phyloP scores from a whole-genome alignment of 2,113 vertebrate genomes.

The Tragelaphus scriptus region DNA sequence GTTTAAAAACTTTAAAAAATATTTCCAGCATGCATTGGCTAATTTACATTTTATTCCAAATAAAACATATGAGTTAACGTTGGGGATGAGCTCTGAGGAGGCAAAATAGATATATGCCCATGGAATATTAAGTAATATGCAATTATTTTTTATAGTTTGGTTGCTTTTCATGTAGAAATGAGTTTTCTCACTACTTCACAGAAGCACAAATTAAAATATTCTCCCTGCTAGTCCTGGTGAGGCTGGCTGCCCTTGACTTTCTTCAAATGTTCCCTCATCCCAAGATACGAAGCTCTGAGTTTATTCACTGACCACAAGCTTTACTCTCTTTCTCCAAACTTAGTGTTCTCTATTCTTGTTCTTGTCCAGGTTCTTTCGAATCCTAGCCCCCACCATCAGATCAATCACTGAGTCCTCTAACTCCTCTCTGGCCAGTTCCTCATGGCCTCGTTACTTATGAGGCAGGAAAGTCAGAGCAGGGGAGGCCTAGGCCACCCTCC shows the following conservation, averaged over 20 bases:
- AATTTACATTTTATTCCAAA: conserved; percentile 37
- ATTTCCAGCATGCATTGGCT: background rate
- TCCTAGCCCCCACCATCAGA: rapidly evolving
- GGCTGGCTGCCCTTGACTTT: background rate
- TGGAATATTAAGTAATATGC: conserved; percentile 1
- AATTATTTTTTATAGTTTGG: background rate
- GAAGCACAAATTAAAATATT: background rate
- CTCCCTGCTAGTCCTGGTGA: rapidly evolving
- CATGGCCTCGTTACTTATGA: background rate
- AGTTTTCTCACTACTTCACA: background rate
- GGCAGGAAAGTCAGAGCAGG: background rate
- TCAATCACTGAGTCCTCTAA: background rate
- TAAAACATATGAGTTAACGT: conserved; percentile 27
- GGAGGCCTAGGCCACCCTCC: background rate
- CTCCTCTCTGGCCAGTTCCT: background rate
- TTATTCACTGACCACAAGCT: background rate
- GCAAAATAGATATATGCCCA: background rate
- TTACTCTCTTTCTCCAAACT: background rate
- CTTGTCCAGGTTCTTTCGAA: background rate
- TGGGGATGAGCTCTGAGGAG: background rate
- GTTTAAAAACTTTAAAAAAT: conserved; percentile 13
- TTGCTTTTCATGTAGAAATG: background rate
- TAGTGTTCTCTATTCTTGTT: background rate
- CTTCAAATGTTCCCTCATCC: background rate
- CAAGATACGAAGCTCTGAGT: background rate